Evolutionary conservation across 2,113 vertebrate genomes (phyloP).

Genomic region (Burhinus oedicnemus): DNA sequence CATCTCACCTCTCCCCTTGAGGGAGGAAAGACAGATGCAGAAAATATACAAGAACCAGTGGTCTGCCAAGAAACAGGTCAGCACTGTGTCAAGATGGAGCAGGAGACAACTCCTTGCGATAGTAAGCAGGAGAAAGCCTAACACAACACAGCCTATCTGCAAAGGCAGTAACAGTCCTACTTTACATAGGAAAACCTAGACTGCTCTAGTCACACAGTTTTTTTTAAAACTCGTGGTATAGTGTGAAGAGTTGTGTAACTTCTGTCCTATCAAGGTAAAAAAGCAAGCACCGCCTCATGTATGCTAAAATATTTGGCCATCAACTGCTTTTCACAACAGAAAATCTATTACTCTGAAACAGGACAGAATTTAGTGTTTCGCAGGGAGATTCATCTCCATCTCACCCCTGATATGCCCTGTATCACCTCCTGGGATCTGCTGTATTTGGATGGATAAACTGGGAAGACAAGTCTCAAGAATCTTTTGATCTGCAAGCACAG

Average conservation of each 20-base stretch:
- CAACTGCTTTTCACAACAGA: background rate
- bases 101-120: no score
- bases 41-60: background rate
- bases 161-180: background rate
- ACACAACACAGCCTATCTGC: background rate
- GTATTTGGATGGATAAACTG: background rate
- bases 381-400: no score
- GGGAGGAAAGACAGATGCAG: background rate
- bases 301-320: background rate
- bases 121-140: background rate
- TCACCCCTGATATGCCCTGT: background rate
- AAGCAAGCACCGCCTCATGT: background rate
- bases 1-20: background rate
- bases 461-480: background rate
- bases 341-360: background rate
- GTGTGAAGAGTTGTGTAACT: background rate
- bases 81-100: background rate
- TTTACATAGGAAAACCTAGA: background rate
- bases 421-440: background rate
- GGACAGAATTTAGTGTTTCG: background rate
- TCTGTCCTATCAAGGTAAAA: background rate
- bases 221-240: background rate
- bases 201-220: background rate
- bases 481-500: background rate
- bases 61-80: background rate